Conservation (phyloP, 2,797 vertebrate genomes). For the Natrix natrix region DNA sequence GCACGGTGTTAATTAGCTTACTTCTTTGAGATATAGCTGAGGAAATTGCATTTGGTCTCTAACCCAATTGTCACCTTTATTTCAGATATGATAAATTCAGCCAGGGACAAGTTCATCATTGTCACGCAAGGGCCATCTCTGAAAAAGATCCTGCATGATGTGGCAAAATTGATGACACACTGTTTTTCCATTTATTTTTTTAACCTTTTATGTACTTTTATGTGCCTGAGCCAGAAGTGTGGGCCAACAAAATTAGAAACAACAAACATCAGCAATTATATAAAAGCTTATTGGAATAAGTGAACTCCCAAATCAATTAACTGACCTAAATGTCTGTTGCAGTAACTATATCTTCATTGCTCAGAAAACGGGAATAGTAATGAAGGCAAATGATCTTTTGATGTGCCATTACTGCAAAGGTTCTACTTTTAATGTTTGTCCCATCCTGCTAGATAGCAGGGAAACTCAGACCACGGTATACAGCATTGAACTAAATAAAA, state of each 20-base stretch:
- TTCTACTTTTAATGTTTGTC: background rate
- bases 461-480: background rate
- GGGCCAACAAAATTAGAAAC: background rate
- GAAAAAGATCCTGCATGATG: background rate
- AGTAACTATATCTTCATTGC: background rate
- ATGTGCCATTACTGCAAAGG: background rate
- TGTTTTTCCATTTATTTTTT: background rate
- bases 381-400: background rate
- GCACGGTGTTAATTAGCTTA: constrained; percentile 20
- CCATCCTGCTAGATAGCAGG: background rate
- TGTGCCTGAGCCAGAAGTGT: background rate
- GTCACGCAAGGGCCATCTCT: background rate
- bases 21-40: constrained; percentile 36
- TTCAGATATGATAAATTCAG: background rate
- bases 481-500: background rate
- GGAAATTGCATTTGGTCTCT: constrained; percentile 31
- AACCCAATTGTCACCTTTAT: background rate
- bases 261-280: background rate
- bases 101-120: background rate
- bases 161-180: background rate
- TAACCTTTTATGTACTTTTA: background rate
- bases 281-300: background rate
- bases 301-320: background rate
- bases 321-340: background rate
- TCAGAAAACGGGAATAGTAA: background rate